phyloP scores from a whole-genome alignment of 53 echinoderm and acorn worm species.

The Patiria pectinifera region DNA sequence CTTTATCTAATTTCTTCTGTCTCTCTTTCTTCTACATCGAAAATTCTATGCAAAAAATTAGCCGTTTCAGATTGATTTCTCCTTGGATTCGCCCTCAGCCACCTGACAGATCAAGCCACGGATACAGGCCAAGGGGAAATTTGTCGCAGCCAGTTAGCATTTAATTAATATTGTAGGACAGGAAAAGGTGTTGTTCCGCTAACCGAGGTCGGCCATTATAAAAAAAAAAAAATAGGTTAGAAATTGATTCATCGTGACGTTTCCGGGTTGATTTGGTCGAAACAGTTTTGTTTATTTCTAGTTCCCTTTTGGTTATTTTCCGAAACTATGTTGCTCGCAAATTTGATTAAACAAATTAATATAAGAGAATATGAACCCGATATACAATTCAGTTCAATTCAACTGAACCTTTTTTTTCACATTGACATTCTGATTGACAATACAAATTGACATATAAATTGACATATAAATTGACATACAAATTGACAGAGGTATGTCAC shows the following conservation, averaged over 20 bases:
- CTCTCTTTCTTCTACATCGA: not conserved
- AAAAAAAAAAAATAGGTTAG: not conserved
- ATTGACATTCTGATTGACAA: too few species aligned
- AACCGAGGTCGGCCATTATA: not conserved
- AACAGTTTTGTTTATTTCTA: too few species aligned
- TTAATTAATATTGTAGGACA: not conserved
- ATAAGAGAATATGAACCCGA: too few species aligned
- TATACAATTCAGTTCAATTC: too few species aligned
- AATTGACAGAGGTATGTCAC: too few species aligned
- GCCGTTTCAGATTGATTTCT: slow-evolving; percentile 38
- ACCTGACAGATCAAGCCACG: not conserved
- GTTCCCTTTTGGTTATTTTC: too few species aligned
- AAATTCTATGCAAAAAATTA: slow-evolving; percentile 1
- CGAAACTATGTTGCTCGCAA: too few species aligned
- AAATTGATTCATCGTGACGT: not conserved
- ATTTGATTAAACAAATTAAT: too few species aligned
- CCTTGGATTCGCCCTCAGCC: not conserved
- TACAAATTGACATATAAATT: too few species aligned
- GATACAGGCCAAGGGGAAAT: not conserved
- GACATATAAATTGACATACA: too few species aligned
- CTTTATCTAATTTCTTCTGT: not conserved
- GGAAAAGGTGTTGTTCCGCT: not conserved
- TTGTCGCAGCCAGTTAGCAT: not conserved
- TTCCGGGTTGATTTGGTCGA: too few species aligned
- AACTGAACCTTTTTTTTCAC: too few species aligned